Base-by-base conservation (phyloP, 2,888 invertebrate genomes). In the Mermis nigrescens region DNA sequence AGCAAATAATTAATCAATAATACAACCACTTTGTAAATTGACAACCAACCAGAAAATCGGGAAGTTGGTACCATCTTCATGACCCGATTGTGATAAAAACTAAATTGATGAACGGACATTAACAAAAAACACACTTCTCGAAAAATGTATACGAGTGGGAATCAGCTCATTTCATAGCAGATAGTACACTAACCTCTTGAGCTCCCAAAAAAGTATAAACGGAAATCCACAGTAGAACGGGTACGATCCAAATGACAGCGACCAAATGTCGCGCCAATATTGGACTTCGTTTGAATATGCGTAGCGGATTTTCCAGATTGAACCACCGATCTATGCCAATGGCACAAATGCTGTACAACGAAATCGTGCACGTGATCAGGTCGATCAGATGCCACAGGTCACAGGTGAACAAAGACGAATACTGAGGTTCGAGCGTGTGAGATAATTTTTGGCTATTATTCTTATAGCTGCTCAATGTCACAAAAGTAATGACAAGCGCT, bases 321-420 rank as follows among this genome's bases (percentile, higher is more conserved):
- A 64, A 65, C 52, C 65, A 68, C 24, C 68, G 56, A 57, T 68
- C 68, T 32, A 65, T 56, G 15, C 66, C 68, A 31, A 68, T 68
- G n/a, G 67, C 65, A 59, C 67, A 68, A 22, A 67, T 66, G 48
- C 68, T 68, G 57, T 68, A 68, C 32, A 68, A 61, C 3, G 67
- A 67, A 1, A 66, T 62, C 22, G 68, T 66, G 27, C 65, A 66
- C n/a, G 64, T 57, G 22, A 67, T 57, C 46, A 65, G 61, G 46
- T 67, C 67, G 29, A 61, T 51, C 48, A 62, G 46, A 26, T 67
- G 68, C 67, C 67, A 67, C 7, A 62, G 22, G 46, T 63, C 60
- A 60, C 66, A 67, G 31, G 65, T 48, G 56, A 59, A 59, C 26
- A 27, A 28, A 28, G 28, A 55, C 29, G 29, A 31, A 7, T 22